These are phyloP conservation scores for Scaptomyza polygonia DNA, from an alignment of 2,888 invertebrate genomes.

Conservation along the genomic window DNA sequence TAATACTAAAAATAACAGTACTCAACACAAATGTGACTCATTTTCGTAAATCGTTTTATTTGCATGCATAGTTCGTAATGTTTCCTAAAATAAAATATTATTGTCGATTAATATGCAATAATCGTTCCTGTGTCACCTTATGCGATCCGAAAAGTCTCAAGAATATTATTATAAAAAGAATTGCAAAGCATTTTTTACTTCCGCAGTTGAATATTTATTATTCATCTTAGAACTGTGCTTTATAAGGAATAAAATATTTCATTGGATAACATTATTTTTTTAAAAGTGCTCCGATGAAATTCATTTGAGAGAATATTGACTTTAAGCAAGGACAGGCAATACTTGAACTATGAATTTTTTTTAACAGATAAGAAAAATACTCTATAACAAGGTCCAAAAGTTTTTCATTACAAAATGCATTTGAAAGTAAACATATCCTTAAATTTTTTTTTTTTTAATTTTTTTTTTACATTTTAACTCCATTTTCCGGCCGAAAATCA, in stretches of 20 bases:
- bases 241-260: not conserved
- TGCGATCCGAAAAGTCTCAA: conserved; percentile 2
- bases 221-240: not conserved
- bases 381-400: not conserved
- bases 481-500: too few relatives aligned
- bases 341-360: conserved; percentile 49
- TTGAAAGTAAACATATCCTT: not conserved
- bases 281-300: not conserved
- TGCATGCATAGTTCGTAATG: conserved; percentile 5
- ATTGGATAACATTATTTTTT: not conserved
- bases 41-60: not conserved
- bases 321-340: not conserved
- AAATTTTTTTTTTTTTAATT: too few relatives aligned
- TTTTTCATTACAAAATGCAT: not conserved
- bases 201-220: not conserved
- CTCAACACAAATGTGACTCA: conserved; percentile 21
- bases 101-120: conserved; percentile 35
- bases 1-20: not conserved
- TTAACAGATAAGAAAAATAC: conserved; percentile 39
- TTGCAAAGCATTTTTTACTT: not conserved
- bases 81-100: not conserved
- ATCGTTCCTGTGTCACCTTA: conserved; percentile 1
- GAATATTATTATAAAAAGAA: not conserved
- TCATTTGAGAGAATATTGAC: conserved; percentile 1
- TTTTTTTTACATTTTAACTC: too few relatives aligned